These are phyloP conservation scores for Hylaeus anthracinus DNA, from an alignment of 1,140 invertebrate species.

Conservation along the genomic window DNA sequence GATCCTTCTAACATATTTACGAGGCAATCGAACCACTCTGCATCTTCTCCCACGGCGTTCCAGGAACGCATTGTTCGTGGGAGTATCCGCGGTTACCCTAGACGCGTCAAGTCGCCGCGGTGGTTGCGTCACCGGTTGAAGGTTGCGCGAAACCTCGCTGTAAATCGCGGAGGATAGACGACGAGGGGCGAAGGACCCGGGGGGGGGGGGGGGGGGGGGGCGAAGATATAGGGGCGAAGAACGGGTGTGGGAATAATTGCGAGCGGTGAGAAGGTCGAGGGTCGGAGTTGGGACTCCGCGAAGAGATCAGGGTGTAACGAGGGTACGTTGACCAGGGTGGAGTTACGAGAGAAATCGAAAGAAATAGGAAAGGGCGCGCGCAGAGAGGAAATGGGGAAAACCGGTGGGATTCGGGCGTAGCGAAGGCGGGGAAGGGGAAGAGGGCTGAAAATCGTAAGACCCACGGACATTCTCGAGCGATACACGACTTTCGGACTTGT, in stretches of 20 bases:
- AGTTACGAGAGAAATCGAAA: conserved; percentile 1
- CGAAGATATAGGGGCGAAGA: neutral
- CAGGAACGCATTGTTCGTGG: no score
- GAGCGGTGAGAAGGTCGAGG: neutral
- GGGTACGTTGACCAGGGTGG: conserved; percentile 2
- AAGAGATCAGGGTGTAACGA: conserved; percentile 8
- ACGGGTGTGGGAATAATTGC: neutral
- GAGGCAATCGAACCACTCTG: no score
- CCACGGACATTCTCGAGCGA: neutral
- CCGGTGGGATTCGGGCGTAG: neutral
- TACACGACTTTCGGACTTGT: conserved; percentile 30
- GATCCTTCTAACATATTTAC: no score
- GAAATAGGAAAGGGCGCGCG: neutral
- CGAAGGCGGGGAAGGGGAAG: neutral
- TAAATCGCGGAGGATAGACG: conserved; percentile 7
- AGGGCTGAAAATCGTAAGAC: conserved; percentile 1
- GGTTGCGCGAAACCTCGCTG: no score
- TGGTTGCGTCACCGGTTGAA: no score
- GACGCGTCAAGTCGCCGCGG: no score
- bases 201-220: neutral
- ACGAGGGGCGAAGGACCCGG: neutral
- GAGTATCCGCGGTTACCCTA: no score
- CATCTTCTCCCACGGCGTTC: no score
- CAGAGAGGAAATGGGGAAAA: neutral
- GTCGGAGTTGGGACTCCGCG: neutral